phyloP scores from a whole-genome alignment of 2,888 invertebrate genomes.

The Thyatira batis region DNA sequence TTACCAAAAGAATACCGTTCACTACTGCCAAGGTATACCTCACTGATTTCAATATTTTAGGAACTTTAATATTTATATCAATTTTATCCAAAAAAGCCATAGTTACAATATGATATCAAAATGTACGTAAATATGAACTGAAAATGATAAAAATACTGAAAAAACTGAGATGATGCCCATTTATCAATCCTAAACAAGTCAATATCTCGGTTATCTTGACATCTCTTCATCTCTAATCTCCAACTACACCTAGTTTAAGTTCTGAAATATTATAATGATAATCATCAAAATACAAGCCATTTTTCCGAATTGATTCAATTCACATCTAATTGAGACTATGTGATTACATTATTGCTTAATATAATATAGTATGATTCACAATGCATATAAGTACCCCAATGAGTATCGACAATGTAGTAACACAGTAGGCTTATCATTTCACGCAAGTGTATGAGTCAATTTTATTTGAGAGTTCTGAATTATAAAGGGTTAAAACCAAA shows the following conservation, averaged over 20 bases:
- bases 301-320: neutral
- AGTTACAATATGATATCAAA: constrained; percentile 16
- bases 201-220: constrained; percentile 71
- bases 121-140: constrained; percentile 24
- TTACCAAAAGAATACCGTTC: constrained; percentile 89
- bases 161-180: constrained; percentile 47
- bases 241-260: constrained; percentile 21
- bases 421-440: no score
- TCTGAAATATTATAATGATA: constrained; percentile 11
- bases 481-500: no score
- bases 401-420: no score
- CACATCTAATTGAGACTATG: neutral
- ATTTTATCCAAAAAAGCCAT: constrained; percentile 27
- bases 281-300: neutral
- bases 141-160: constrained; percentile 46
- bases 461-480: no score
- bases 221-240: constrained; percentile 62
- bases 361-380: no score
- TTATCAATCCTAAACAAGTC: constrained; percentile 59
- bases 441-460: no score
- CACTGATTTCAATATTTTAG: constrained; percentile 74
- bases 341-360: no score
- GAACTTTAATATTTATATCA: constrained; percentile 76
- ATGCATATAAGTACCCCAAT: no score
- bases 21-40: constrained; percentile 88